A percentile compares a stretch with the other conserved stretches of the same genome.
phyloP scores from a whole-genome alignment of 2,113 vertebrate genomes.

The Coreoperca whiteheadi region DNA sequence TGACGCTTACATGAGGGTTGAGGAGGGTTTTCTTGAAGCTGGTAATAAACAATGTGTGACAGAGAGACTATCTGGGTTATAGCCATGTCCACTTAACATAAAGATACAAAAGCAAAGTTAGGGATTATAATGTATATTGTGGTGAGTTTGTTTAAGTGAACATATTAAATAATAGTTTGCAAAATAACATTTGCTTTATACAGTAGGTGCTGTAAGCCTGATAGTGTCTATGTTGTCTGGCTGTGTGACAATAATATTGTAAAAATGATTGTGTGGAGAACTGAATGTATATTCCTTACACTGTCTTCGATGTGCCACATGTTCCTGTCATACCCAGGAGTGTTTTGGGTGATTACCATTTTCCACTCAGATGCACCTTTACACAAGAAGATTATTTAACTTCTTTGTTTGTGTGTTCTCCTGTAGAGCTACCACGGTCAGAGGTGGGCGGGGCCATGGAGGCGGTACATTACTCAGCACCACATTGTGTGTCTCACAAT shows the following conservation, averaged over 20 bases:
- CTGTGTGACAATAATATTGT: neutral
- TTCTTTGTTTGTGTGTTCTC: constrained; percentile 11
- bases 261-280: neutral
- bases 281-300: neutral
- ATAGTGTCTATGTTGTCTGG: neutral
- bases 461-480: constrained; percentile 82
- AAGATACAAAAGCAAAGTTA: neutral
- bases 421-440: constrained; percentile 87
- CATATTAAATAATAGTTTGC: neutral
- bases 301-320: neutral
- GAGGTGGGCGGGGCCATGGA: constrained; percentile 78
- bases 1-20: neutral
- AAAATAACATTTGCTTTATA: neutral
- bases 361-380: neutral
- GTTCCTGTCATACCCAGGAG: neutral
- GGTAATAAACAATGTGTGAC: neutral
- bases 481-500: constrained; percentile 88
- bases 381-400: neutral
- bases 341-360: neutral
- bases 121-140: neutral
- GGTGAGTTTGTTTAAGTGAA: neutral
- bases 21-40: neutral
- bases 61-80: neutral
- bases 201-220: neutral
- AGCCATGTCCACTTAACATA: neutral